phyloP scores from a whole-genome alignment of 1,140 invertebrate species.

The Papilio aristodemus region DNA sequence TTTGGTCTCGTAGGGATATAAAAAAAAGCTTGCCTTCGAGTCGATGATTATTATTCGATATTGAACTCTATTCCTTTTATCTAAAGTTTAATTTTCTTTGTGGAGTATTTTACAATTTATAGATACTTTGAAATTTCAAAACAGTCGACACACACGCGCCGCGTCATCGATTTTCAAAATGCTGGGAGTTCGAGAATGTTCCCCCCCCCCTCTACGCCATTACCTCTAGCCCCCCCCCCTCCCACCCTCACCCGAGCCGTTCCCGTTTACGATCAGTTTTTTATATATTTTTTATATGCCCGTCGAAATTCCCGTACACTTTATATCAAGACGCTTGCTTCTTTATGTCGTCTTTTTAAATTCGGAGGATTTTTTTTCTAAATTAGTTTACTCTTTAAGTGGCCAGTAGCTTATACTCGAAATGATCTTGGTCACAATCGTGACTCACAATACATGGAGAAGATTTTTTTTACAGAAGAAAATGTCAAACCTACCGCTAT shows the following conservation, averaged over 20 bases:
- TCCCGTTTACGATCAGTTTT: constrained; percentile 44
- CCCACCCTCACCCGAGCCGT: constrained; percentile 37
- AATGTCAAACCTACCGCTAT: no score
- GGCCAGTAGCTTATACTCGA: not conserved
- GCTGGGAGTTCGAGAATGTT: constrained; percentile 43
- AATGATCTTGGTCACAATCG: no score
- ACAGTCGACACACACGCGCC: constrained; percentile 70
- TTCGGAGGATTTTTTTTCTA: not conserved
- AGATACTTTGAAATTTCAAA: constrained; percentile 68
- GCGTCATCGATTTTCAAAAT: constrained; percentile 75
- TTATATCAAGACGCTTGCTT: constrained; percentile 1
- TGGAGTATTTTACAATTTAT: constrained; percentile 46
- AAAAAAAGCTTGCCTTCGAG: constrained; percentile 16
- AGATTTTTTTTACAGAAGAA: no score
- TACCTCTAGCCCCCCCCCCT: constrained; percentile 30
- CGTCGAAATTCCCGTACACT: not conserved
- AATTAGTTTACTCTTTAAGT: not conserved
- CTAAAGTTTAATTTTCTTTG: constrained; percentile 35
- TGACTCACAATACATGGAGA: no score
- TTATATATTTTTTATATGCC: constrained; percentile 43
- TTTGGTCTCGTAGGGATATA: constrained; percentile 43
- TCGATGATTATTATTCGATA: constrained; percentile 26
- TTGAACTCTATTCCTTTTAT: constrained; percentile 6
- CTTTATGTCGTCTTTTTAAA: not conserved
- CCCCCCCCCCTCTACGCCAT: constrained; percentile 35